phyloP scores from a whole-genome alignment of 2,888 invertebrate genomes.

The Mesorhabditis spiculigera region DNA sequence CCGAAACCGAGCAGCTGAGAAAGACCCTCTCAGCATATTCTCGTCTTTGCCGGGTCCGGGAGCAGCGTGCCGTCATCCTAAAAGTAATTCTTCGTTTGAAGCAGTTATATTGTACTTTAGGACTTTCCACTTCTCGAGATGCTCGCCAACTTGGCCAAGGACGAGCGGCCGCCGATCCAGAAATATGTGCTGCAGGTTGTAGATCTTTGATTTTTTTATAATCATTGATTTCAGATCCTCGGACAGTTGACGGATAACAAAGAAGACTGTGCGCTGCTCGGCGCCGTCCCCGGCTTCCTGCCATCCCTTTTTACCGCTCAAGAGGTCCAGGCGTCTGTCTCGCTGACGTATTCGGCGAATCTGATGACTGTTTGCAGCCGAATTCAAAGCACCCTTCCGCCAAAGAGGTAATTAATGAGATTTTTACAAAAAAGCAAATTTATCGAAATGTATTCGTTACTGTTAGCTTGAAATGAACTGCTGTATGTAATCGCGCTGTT shows the following conservation, averaged over 20 bases:
- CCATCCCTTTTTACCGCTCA: not conserved
- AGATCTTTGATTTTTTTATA: not conserved
- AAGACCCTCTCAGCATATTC: too few species aligned
- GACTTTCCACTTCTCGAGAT: not conserved
- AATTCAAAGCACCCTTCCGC: not conserved
- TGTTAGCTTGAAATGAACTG: slow-evolving; percentile 18
- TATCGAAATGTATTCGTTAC: not conserved
- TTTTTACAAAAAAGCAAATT: too few species aligned
- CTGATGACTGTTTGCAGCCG: not conserved
- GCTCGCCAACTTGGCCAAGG: not conserved
- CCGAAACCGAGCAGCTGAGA: too few species aligned
- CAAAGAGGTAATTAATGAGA: too few species aligned
- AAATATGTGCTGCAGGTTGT: not conserved
- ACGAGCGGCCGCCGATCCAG: not conserved
- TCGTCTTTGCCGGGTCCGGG: too few species aligned
- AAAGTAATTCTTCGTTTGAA: too few species aligned
- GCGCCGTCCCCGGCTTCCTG: not conserved
- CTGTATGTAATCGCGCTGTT: slow-evolving; percentile 22
- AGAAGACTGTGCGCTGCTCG: not conserved
- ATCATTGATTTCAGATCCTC: not conserved
- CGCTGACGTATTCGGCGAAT: not conserved
- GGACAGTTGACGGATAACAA: not conserved
- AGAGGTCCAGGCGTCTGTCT: not conserved
- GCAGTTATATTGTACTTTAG: not conserved
- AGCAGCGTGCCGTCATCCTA: too few species aligned